phyloP scores from a whole-genome alignment of 2,797 vertebrate genomes.

The Lemur catta region DNA sequence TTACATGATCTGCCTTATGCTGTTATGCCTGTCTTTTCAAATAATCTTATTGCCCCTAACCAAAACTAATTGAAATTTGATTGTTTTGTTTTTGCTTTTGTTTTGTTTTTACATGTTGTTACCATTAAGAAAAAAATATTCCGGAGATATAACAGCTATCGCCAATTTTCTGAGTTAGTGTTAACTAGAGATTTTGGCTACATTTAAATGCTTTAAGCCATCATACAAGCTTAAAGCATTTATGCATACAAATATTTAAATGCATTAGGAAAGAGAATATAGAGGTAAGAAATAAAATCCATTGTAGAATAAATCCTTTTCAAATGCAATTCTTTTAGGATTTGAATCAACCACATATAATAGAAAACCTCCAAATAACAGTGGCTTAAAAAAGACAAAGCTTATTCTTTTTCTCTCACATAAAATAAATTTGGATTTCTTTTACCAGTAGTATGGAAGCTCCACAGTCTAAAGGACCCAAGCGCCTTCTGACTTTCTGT shows the following conservation, averaged over 20 bases:
- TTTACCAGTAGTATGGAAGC: background rate
- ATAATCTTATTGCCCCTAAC: background rate
- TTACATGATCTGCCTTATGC: background rate
- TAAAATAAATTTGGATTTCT: background rate
- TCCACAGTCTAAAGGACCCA: background rate
- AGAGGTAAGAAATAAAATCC: background rate
- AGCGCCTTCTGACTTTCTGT: background rate
- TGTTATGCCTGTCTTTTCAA: background rate
- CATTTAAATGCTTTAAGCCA: background rate
- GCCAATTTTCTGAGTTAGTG: conserved; percentile 6
- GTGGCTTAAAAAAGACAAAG: background rate
- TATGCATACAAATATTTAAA: background rate
- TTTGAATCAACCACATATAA: background rate
- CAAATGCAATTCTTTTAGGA: background rate
- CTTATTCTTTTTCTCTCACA: background rate
- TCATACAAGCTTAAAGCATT: background rate
- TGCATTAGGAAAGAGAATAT: background rate
- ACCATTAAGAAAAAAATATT: conserved; percentile 1
- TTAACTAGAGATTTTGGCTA: background rate
- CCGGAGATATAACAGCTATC: background rate
- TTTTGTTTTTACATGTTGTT: conserved; percentile 30
- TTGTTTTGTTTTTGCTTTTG: conserved; percentile 5
- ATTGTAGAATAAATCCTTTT: background rate
- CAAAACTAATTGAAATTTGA: background rate
- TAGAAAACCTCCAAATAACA: background rate